phyloP scores from a whole-genome alignment of 2,888 invertebrate species.

The Proisotoma minuta region DNA sequence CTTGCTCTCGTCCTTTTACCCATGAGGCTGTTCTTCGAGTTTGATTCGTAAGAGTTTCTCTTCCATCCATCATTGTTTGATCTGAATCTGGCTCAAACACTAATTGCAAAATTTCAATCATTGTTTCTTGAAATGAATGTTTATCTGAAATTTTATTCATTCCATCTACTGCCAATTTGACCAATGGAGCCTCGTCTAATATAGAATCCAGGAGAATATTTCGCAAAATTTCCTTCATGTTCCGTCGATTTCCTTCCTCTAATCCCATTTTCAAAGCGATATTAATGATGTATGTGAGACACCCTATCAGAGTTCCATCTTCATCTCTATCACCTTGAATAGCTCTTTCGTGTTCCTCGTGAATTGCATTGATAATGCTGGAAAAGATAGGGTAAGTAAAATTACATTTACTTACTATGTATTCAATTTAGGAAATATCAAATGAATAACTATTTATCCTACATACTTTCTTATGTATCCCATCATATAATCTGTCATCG shows the following conservation, averaged over 20 bases:
- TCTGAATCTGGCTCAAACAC: constrained; percentile 23
- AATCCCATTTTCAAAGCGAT: constrained; percentile 12
- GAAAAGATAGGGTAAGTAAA: too few relatives aligned
- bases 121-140: constrained; percentile 14
- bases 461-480: constrained; percentile 7
- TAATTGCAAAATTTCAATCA: constrained; percentile 20
- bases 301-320: constrained; percentile 19
- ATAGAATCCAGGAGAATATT: constrained; percentile 19
- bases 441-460: too few relatives aligned
- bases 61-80: constrained; percentile 1
- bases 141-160: constrained; percentile 14
- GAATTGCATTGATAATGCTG: constrained; percentile 17
- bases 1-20: neutral
- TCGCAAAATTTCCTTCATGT: constrained; percentile 7
- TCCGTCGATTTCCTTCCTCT: constrained; percentile 19
- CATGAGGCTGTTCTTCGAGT: neutral
- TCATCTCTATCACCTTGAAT: constrained; percentile 17
- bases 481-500: neutral
- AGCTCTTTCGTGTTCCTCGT: constrained; percentile 16
- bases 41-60: neutral
- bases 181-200: constrained; percentile 25
- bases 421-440: too few relatives aligned
- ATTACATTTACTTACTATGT: too few relatives aligned
- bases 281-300: constrained; percentile 15
- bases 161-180: constrained; percentile 14